Percentiles rank a stretch among this genome's conserved stretches.
phyloP scores from a whole-genome alignment of 1,140 invertebrate genomes.

The Zaprionus kolodkinae region DNA sequence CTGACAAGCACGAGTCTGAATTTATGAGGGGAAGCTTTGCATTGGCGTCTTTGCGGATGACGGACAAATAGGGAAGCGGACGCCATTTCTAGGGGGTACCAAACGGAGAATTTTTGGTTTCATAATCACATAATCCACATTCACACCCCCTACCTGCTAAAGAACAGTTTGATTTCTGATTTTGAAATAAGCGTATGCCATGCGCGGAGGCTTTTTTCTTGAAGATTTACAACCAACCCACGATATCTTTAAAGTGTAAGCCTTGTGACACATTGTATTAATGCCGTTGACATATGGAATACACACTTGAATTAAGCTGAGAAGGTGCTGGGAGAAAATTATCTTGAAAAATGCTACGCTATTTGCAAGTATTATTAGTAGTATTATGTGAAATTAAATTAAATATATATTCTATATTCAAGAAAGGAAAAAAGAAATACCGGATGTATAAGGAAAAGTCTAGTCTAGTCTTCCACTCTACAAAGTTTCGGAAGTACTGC shows the following conservation, averaged over 20 bases:
- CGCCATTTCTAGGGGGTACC: constrained; percentile 14
- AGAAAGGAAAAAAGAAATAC: too few species aligned
- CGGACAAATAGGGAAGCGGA: constrained; percentile 18
- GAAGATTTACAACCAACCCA: not conserved
- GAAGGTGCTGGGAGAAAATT: not conserved
- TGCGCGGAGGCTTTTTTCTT: not conserved
- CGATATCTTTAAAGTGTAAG: not conserved
- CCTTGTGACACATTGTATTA: not conserved
- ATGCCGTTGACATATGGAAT: not conserved
- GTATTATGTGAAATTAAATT: not conserved
- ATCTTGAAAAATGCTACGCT: not conserved
- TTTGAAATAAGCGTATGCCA: not conserved
- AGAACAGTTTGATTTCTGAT: constrained; percentile 2
- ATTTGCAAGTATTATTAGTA: not conserved
- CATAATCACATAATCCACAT: not conserved
- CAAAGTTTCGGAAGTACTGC: not conserved
- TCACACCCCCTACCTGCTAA: not conserved
- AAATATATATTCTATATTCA: not conserved
- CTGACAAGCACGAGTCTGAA: constrained; percentile 64
- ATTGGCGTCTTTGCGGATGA: not conserved
- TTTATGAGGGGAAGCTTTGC: constrained; percentile 60
- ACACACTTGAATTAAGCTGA: not conserved
- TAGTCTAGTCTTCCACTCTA: too few species aligned
- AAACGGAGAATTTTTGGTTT: not conserved
- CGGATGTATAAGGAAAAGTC: too few species aligned